phyloP scores from a whole-genome alignment of 2,797 vertebrate species.

The Hoplostethus atlanticus region DNA sequence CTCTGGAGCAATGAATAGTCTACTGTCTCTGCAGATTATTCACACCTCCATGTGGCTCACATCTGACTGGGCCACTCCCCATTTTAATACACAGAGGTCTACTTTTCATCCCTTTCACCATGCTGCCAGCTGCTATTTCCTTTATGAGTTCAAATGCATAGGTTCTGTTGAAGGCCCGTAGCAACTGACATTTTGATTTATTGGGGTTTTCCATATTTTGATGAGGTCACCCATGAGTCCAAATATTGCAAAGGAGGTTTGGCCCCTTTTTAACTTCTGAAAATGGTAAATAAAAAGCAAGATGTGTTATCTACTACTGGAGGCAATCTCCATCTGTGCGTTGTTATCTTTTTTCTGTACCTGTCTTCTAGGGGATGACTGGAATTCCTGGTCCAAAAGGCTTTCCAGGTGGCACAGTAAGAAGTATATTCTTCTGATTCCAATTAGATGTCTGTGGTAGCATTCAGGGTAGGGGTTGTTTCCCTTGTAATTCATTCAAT shows the following conservation, averaged over 20 bases:
- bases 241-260: not conserved
- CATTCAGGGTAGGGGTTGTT: no score
- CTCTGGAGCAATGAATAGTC: slow-evolving; percentile 15
- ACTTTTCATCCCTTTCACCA: not conserved
- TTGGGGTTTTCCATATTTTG: not conserved
- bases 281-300: not conserved
- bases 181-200: slow-evolving; percentile 6
- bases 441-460: no score
- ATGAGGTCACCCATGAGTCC: not conserved
- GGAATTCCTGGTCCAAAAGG: slow-evolving; percentile 82
- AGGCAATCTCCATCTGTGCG: not conserved
- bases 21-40: not conserved
- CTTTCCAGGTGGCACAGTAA: slow-evolving; percentile 77
- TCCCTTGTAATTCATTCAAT: no score
- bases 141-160: slow-evolving; percentile 6
- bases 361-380: slow-evolving; percentile 75
- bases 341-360: not conserved
- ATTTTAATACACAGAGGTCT: not conserved
- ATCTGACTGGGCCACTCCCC: slow-evolving; percentile 19
- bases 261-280: not conserved
- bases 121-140: not conserved
- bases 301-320: not conserved
- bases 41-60: slow-evolving; percentile 35
- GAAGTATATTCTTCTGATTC: slow-evolving; percentile 12
- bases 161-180: not conserved